Evolutionary conservation across 2,113 vertebrate genomes (phyloP), one percentile per base, ranked within the genome.

Genomic region (Ardeotis arabs): DNA sequence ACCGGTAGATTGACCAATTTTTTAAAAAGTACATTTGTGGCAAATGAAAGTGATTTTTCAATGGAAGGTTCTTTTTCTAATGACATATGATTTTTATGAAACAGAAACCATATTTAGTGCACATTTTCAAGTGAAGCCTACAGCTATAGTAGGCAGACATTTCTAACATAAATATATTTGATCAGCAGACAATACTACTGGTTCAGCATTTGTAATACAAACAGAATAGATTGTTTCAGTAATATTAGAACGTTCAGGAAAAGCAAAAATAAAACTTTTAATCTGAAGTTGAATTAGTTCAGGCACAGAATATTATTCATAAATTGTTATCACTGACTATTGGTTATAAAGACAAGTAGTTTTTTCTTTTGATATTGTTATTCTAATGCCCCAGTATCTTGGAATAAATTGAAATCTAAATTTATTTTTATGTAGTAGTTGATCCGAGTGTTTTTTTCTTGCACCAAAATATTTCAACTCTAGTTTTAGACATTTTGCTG

Each of bases 1-100:
- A 41, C 67, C 92, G 41, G 66, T 88, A 44, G 41, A 44, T 93
- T 86, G 9, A 66, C 17, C 3, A 31, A 66, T 41, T 60, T 95
- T 94, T 95, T 77, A 5, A 6, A 87, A 96, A 96, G 77, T 70
- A 31, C 45, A 72, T 92, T 81, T 93, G 6, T 93, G 27, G 76
- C 80, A 96, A 95, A 95, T 95, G 45, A 79, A 95, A 52, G 24
- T 45, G 9, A 75, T 84, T 94, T 93, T 95, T 78, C 27, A 90
- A 20, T 72, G 7, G 67, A 69, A 78, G 4, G 4, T 53, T 45
- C 5, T 12, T 78, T 55, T 87, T 31, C 11, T 76, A 62, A 24
- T 21, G 14, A 16, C 15, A 58, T 21, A 13, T 0, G 0, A 15
- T 82, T 82, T 74, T 44, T 59, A 37, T 69, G 29, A 87, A 63